A percentile compares a stretch with the other conserved stretches of the same genome.
Conservation (phyloP, 2,888 invertebrate species). For the Abscondita cerata region DNA sequence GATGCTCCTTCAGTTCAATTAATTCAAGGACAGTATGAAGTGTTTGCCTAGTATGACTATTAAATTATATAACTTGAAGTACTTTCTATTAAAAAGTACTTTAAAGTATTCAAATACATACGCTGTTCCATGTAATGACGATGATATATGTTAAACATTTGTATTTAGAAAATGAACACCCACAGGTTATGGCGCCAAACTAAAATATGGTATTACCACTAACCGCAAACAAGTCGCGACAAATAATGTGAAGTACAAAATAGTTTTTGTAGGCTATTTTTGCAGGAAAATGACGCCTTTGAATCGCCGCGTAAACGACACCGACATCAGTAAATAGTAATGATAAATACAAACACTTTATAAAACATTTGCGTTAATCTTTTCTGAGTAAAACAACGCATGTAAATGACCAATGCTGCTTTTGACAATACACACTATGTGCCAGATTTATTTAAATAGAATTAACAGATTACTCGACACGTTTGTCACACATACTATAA, state of each 20-base stretch:
- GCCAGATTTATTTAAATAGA: too few relatives aligned
- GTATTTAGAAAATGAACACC: slow-evolving; percentile 17
- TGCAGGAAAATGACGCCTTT: too few relatives aligned
- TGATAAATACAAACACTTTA: too few relatives aligned
- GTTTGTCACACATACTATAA: too few relatives aligned
- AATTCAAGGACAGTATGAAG: neutral
- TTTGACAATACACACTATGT: too few relatives aligned
- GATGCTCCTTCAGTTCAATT: too few relatives aligned
- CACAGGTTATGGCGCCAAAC: slow-evolving; percentile 21
- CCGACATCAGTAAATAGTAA: too few relatives aligned
- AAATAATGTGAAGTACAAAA: slow-evolving; percentile 20
- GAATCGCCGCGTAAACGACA: too few relatives aligned
- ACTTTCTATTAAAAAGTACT: slow-evolving; percentile 2
- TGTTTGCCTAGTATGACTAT: neutral
- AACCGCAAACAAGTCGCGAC: slow-evolving; percentile 19
- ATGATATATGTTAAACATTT: slow-evolving; percentile 26
- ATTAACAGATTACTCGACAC: too few relatives aligned
- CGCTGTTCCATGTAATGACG: neutral
- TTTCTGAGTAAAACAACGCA: too few relatives aligned
- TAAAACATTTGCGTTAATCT: too few relatives aligned
- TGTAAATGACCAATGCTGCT: too few relatives aligned
- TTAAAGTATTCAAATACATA: neutral
- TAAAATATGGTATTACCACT: slow-evolving; percentile 23
- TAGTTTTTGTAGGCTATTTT: neutral
- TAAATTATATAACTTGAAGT: neutral